Evolutionary conservation across 2,113 vertebrate species (phyloP), one percentile per base, ranked within the genome.

Genomic region (Nycticebus coucang): DNA sequence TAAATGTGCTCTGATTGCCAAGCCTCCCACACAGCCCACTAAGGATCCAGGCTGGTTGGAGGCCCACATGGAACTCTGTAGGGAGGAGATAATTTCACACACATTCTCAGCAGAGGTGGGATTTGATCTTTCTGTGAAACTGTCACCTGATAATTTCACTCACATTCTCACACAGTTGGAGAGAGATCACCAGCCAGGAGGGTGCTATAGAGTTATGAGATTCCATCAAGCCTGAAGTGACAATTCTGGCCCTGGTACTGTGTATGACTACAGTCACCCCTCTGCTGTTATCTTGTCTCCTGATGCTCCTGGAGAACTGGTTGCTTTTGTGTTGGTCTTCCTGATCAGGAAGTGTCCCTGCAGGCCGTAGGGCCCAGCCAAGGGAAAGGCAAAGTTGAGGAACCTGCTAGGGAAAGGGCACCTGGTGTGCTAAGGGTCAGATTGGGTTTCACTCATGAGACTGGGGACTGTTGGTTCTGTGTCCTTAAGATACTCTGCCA

Each of bases 1-100:
- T 91, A 89, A 84, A 33, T 86, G 45, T 69, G 22, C 30, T 85
- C 93, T 75, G 24, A 7, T 95, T 95, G 35, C 64, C 18, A 72
- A 68, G 55, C 41, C n/a, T 94, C 75, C 87, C n/a, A 64, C 60
- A 50, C n/a, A 81, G 68, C 35, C 28, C 64, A 28, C 87, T n/a
- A 22, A 64, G 72, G 68, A 83, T 68, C 77, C 4, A 94, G 17
- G 66, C 85, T 92, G 86, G 91, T 35, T 57, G 62, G 57, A 35
- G 80, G 37, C 6, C 41, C 4, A 1, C 28, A 30, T 37, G 59
- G 92, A 69, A 77, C 86, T 50, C 72, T 68, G 55, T 87, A 95
- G 88, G 30, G 95, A 37, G 95, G 74, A 19, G 94, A 64, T 95
- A 77, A 97, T 98, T 98, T 97, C 74, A 28, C 15, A 33, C 66